phyloP scores from a whole-genome alignment of 2,113 vertebrate species.

The Ameiurus melas region DNA sequence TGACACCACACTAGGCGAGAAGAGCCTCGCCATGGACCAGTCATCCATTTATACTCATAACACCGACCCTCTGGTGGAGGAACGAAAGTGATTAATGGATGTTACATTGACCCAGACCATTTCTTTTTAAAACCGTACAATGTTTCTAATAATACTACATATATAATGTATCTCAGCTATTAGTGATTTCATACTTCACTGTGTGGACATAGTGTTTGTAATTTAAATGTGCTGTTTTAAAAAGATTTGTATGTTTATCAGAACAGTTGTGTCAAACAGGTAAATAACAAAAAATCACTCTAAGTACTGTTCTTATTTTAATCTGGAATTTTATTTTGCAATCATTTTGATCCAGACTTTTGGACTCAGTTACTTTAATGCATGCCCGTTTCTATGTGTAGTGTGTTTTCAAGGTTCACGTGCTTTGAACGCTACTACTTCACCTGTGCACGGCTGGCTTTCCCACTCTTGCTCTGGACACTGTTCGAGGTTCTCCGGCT shows the following conservation, averaged over 20 bases:
- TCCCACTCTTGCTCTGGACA: constrained; percentile 93
- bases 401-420: background rate
- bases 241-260: background rate
- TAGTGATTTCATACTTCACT: background rate
- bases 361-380: background rate
- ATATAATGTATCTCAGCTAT: background rate
- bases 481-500: constrained; percentile 88
- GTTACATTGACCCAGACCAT: background rate
- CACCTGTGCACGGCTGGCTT: constrained; percentile 86
- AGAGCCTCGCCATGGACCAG: constrained; percentile 85
- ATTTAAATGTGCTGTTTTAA: background rate
- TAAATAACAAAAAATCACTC: background rate
- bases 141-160: background rate
- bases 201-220: background rate
- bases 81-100: background rate
- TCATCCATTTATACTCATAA: constrained; percentile 92
- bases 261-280: background rate
- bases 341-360: background rate
- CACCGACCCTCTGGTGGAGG: constrained; percentile 82
- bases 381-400: background rate
- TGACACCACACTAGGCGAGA: constrained; percentile 93
- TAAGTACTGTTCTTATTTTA: background rate
- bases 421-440: constrained; percentile 44
- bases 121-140: background rate
- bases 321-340: background rate